These are phyloP conservation scores for Ivindomyrus marchei DNA, from an alignment of 2,113 vertebrate species.

Conservation along the genomic window DNA sequence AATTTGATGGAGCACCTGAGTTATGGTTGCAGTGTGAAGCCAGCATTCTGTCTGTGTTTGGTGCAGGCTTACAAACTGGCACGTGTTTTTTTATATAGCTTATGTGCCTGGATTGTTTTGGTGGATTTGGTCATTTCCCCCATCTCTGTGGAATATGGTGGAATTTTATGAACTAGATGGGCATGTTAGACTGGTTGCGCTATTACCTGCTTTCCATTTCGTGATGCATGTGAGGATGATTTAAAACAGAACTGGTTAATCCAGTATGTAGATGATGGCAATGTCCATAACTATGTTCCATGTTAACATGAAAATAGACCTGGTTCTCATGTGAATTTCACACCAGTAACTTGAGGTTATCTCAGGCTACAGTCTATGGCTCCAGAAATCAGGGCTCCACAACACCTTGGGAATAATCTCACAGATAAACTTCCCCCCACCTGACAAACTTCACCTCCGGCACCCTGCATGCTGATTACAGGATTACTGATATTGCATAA, in stretches of 20 bases:
- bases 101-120: neutral
- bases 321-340: neutral
- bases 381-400: neutral
- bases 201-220: neutral
- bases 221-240: neutral
- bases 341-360: neutral
- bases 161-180: neutral
- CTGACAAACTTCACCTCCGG: neutral
- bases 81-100: neutral
- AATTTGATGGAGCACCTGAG: neutral
- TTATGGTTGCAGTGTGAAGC: neutral
- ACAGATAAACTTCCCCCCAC: neutral
- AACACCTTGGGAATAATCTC: neutral
- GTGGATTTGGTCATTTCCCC: neutral
- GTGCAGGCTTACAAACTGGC: neutral
- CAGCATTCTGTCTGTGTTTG: neutral
- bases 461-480: neutral
- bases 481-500: neutral
- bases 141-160: neutral
- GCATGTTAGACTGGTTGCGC: neutral
- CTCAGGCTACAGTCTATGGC: neutral
- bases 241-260: neutral
- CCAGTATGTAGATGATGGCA: neutral
- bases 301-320: neutral
- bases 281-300: neutral